A percentile compares a stretch with the other conserved stretches of the same genome.
These are phyloP conservation scores for Ascidia mentula DNA, from an alignment of 23 tunicate species.

Conservation along the genomic window DNA sequence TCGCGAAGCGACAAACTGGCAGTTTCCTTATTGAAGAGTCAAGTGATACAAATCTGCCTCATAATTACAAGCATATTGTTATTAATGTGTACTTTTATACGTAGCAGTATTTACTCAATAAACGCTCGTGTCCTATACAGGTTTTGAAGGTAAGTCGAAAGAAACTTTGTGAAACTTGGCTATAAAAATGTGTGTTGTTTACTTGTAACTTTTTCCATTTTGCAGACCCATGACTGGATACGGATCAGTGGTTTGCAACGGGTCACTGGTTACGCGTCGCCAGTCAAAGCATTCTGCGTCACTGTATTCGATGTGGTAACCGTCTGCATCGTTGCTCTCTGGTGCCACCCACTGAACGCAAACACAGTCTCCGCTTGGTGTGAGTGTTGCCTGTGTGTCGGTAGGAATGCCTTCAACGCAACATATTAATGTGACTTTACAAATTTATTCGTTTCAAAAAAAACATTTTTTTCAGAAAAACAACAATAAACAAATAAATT, in stretches of 20 bases:
- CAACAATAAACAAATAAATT: background rate
- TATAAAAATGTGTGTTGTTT: too few relatives aligned
- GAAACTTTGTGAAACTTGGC: too few relatives aligned
- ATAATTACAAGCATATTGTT: too few relatives aligned
- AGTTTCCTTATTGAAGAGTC: too few relatives aligned
- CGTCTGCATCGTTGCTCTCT: constrained; percentile 46
- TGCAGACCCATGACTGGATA: constrained; percentile 76
- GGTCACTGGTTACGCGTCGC: constrained; percentile 42
- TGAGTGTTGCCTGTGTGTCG: constrained; percentile 16
- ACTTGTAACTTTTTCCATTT: constrained; percentile 57
- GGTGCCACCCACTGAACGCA: constrained; percentile 51
- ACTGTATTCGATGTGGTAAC: constrained; percentile 69
- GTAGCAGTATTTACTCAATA: too few relatives aligned
- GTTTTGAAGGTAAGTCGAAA: too few relatives aligned
- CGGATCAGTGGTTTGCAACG: constrained; percentile 58
- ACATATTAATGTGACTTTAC: background rate
- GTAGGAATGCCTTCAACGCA: constrained; percentile 42
- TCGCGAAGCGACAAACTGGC: too few relatives aligned
- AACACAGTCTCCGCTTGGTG: constrained; percentile 47
- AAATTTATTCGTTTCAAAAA: background rate
- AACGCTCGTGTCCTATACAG: too few relatives aligned
- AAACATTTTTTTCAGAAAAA: background rate
- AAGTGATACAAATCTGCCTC: too few relatives aligned
- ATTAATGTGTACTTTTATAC: too few relatives aligned
- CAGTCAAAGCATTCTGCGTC: constrained; percentile 47